Evolutionary conservation across 2,113 vertebrate genomes (phyloP), one percentile per base, ranked within the genome.

Genomic region (Ranitomeya variabilis): DNA sequence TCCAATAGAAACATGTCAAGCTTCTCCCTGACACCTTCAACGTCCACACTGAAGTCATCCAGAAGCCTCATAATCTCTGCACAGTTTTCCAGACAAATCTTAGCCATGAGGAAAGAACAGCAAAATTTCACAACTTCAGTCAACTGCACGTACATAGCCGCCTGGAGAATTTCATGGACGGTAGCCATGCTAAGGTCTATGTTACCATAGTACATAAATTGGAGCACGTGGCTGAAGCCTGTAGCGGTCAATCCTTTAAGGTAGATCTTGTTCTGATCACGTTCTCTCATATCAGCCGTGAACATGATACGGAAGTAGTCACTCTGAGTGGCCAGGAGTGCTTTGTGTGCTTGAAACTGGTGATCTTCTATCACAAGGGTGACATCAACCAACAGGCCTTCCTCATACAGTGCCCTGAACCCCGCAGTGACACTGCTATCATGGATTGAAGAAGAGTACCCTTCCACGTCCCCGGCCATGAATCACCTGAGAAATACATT

Each of bases 271-370:
- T 99, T 96, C 96, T 99, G 98, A 95, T 99, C 98, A 90, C 98
- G 94, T 93, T 99, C 98, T 89, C 98, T 95, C 98, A 99, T 99
- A 94, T 99, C 98, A 7, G 98, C 98, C 15, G 98, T 99, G 94
- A 99, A 99, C 98, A 99, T 99, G 90, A 99, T 98, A 93, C 98
- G 96, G 95, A 99, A 99, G 94, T 99, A 99, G 95, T 99, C 98
- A 91, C 98, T 99, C 95, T 99, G 98, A 11, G 98, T 99, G 91
- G 98, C 98, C 95, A 99, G 94, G 71, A 99, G 95, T 26, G 98
- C 98, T 96, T 99, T 99, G 95, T 99, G 98, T 86, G 97, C 98
- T 95, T 99, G 98, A 96, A 99, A 99, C 91, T 99, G 98, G 93
- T 99, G 98, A 93, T 99, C 98, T 93, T 99, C 98, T 91, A 99